A percentile compares a stretch with the other conserved stretches of the same genome.
phyloP scores from a whole-genome alignment of 2,113 vertebrate species.

The Amblyornis subalaris region DNA sequence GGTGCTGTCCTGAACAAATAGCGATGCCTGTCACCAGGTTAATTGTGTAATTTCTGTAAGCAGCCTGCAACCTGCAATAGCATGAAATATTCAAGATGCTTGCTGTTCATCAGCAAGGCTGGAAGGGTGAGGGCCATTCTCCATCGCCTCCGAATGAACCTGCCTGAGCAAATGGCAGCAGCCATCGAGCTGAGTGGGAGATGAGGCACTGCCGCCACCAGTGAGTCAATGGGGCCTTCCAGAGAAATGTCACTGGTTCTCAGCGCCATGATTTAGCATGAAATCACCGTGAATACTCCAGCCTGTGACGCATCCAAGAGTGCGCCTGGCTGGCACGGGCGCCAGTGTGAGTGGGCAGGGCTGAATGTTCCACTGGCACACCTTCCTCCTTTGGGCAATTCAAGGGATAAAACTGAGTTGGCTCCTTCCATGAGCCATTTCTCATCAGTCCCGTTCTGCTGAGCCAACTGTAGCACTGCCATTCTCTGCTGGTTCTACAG shows the following conservation, averaged over 20 bases:
- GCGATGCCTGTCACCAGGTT: background rate
- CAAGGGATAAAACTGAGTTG: background rate
- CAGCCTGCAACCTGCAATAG: background rate
- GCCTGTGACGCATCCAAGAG: background rate
- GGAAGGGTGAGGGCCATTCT: background rate
- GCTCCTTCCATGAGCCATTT: background rate
- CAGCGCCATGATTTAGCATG: background rate
- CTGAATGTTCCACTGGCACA: background rate
- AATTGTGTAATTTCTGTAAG: background rate
- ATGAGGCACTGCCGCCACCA: fast-evolving
- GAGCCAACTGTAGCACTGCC: background rate
- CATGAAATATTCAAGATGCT: background rate
- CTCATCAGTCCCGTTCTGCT: background rate
- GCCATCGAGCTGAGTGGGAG: fast-evolving
- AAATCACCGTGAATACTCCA: background rate
- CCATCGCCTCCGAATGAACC: fast-evolving
- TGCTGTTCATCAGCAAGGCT: background rate
- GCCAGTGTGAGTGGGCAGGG: background rate
- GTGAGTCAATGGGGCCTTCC: background rate
- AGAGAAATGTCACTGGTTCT: background rate
- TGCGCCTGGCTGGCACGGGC: fast-evolving
- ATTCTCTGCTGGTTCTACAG: background rate
- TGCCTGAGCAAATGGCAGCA: background rate
- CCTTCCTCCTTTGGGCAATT: background rate
- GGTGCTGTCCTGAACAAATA: background rate